Evolutionary conservation across 2,113 vertebrate species (phyloP).

Genomic region (Microcebus lehilahytsara): DNA sequence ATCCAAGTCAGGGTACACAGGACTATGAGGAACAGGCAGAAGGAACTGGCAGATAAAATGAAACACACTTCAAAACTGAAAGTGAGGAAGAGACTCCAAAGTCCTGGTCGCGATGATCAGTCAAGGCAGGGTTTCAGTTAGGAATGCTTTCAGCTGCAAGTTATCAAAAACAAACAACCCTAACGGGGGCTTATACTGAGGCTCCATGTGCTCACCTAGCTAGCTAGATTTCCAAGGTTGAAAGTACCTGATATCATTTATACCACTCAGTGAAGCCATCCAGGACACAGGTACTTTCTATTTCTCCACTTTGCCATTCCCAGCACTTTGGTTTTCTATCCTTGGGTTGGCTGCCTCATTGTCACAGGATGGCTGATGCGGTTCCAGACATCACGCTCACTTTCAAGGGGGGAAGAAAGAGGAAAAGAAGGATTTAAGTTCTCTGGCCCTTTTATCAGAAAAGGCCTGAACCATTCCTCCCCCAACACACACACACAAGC

Average conservation of each 20-base stretch:
- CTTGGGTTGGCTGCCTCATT: not conserved
- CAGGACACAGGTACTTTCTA: not conserved
- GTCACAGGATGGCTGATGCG: not conserved
- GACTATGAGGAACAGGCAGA: not conserved
- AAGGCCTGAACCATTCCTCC: not conserved
- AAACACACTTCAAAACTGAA: not conserved
- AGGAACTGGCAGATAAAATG: not conserved
- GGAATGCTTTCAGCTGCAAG: not conserved
- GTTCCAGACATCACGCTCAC: not conserved
- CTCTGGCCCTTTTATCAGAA: not conserved
- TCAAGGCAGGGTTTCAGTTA: not conserved
- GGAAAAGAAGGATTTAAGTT: not conserved
- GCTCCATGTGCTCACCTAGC: not conserved
- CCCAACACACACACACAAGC: not conserved
- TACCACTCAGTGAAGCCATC: not conserved
- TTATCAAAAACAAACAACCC: not conserved
- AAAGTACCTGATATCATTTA: not conserved
- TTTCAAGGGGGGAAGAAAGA: not conserved
- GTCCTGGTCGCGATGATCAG: not conserved
- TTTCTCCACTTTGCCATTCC: not conserved
- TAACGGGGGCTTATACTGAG: not conserved
- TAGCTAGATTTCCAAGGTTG: too few relatives aligned
- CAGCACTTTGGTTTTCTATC: not conserved
- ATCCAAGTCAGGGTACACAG: not conserved
- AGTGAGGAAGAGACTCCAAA: not conserved